Evolutionary conservation across 2,888 invertebrate species (phyloP), one percentile per base, ranked within the genome.

Genomic region (Cosmia pyralina): DNA sequence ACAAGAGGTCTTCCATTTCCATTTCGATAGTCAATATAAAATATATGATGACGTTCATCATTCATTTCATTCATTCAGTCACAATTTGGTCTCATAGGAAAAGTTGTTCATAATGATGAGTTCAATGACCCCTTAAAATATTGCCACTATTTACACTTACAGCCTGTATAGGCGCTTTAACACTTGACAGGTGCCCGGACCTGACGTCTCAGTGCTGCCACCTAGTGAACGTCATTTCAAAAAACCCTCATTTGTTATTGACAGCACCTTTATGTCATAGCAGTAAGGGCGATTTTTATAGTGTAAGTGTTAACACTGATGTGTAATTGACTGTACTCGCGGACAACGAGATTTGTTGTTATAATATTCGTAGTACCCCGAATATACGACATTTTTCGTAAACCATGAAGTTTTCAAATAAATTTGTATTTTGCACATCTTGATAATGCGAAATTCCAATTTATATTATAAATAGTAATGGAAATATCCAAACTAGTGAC

Each of bases 301-400:
- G 10, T 15, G n/a, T 34, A 50, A 48, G 15, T 34, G 0, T n/a
- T 19, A 48, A 7, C 15, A 10, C 5, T 34, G 28, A n/a, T 48
- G 11, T 34, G 34, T 3, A 10, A 10, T 17, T 62, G 22, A 19
- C 28, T 62, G 15, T 34, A n/a, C n/a, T 48, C 22, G 15, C 17
- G 22, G n/a, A n/a, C 53, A 44, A 17, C 41, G 34, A 75, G 41
- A 75, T 34, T 60, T 48, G 5, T 59, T 41, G 41, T 63, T 15
- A n/a, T 58, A 59, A 50, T 34, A 41, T 22, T 34, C 22, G 13
- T 48, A 53, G 58, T 64, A 52, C 34, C 41, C 63, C 52, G 58
- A 53, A 64, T 2, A 48, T 41, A 41, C 15, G 0, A 4, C 2
- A 10, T 41, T 46, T 22, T 50, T n/a, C 6, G 4, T 15, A 6